These are phyloP conservation scores for Porites evermanni DNA, from an alignment of 92 coral and sea anemone species.

Conservation along the genomic window DNA sequence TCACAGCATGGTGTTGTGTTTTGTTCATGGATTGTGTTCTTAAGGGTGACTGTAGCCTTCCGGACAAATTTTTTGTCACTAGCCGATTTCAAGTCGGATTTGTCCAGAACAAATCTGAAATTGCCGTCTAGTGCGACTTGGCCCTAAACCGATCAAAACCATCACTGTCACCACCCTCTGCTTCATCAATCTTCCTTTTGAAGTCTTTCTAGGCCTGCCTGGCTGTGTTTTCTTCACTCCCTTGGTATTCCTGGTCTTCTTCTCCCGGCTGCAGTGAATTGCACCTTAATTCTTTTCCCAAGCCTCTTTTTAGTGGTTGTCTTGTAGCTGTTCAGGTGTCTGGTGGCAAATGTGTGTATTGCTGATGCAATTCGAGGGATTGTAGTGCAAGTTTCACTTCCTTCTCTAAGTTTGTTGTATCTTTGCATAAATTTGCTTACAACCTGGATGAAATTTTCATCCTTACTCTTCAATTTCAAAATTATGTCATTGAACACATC, in stretches of 20 bases:
- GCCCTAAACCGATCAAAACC: no score
- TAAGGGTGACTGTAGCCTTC: no score
- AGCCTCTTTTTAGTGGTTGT: not conserved
- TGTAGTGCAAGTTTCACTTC: constrained; percentile 19
- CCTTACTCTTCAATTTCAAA: constrained; percentile 31
- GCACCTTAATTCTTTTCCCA: no score
- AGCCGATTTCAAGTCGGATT: no score
- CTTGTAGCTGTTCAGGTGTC: constrained; percentile 26
- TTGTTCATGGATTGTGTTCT: no score
- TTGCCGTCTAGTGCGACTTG: no score
- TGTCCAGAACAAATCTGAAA: no score
- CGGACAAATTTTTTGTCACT: no score
- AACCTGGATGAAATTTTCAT: constrained; percentile 27
- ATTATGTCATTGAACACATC: constrained; percentile 40
- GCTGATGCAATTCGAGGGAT: constrained; percentile 35
- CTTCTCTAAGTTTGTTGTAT: constrained; percentile 25
- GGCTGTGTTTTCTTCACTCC: no score
- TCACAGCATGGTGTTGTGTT: no score
- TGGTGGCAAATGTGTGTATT: constrained; percentile 16
- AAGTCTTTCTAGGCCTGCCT: not conserved
- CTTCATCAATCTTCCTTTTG: constrained; percentile 15
- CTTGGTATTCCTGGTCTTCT: no score
- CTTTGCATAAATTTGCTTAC: constrained; percentile 28
- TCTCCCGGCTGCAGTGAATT: no score
- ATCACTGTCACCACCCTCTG: constrained; percentile 13